Evolutionary conservation across 2,797 vertebrate species (phyloP).

Genomic region (Craterocephalus amniculus): DNA sequence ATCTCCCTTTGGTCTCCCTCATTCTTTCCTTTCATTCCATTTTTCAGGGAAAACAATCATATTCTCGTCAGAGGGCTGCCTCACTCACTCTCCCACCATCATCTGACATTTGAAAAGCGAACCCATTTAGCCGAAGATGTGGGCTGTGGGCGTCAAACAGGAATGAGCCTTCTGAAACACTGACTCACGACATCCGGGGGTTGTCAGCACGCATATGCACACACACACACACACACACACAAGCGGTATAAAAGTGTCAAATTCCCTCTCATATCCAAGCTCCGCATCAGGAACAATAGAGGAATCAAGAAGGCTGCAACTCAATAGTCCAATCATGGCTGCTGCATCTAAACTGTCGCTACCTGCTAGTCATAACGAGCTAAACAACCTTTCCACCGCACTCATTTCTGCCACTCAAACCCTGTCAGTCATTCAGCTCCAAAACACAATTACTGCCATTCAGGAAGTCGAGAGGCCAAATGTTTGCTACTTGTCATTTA

Average conservation of each 20-base stretch:
- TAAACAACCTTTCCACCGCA: constrained; percentile 58
- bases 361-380: constrained; percentile 62
- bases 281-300: constrained; percentile 60
- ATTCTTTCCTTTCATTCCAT: constrained; percentile 46
- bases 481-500: constrained; percentile 48
- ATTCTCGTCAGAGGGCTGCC: constrained; percentile 44
- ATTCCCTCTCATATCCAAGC: constrained; percentile 26
- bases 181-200: constrained; percentile 48
- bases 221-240: not conserved
- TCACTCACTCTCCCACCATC: constrained; percentile 52
- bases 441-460: constrained; percentile 65
- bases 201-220: constrained; percentile 13
- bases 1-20: constrained; percentile 45
- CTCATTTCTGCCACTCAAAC: constrained; percentile 64
- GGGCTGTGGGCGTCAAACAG: constrained; percentile 59
- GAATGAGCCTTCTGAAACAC: constrained; percentile 60
- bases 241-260: constrained; percentile 49
- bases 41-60: constrained; percentile 67
- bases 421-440: constrained; percentile 52
- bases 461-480: constrained; percentile 51
- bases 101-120: constrained; percentile 76
- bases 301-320: constrained; percentile 57
- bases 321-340: constrained; percentile 61
- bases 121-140: constrained; percentile 60
- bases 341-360: constrained; percentile 33